Conservation (phyloP, 2,888 invertebrate genomes). For the Dryococelus australis region DNA sequence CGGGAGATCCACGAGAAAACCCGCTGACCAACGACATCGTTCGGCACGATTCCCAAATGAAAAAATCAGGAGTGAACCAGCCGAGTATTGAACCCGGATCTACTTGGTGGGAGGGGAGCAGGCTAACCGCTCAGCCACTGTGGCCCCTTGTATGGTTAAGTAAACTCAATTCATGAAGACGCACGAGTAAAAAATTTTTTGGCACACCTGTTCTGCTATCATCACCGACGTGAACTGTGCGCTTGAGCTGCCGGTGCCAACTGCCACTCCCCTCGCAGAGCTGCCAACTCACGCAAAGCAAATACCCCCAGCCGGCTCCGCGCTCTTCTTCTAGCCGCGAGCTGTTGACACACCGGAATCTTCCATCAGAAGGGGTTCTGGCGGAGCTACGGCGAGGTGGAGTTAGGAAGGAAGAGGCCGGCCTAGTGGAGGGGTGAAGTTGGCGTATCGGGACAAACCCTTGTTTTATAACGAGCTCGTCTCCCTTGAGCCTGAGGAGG, state of each 20-base stretch:
- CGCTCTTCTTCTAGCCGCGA: conserved; percentile 25
- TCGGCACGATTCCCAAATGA: no score
- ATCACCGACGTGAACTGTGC: neutral
- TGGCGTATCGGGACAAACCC: conserved; percentile 10
- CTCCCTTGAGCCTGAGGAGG: neutral
- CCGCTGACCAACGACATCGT: no score
- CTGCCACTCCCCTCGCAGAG: neutral
- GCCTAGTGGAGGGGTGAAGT: neutral
- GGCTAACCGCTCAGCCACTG: no score
- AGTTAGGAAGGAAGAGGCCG: neutral
- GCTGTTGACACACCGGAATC: conserved; percentile 37
- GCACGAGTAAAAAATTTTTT: neutral
- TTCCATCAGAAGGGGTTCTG: conserved; percentile 30
- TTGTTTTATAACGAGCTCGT: neutral
- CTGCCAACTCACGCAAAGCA: conserved; percentile 8
- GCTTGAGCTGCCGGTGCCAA: neutral
- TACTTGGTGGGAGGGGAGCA: no score
- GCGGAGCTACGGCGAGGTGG: neutral
- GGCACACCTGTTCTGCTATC: neutral
- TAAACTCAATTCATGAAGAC: neutral
- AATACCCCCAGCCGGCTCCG: neutral
- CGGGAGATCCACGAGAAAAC: no score
- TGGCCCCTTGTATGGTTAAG: no score
- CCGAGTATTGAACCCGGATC: no score
- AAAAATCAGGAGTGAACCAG: no score